phyloP scores from a whole-genome alignment of 1,140 invertebrate species.

The Heliconius hewitsoni region DNA sequence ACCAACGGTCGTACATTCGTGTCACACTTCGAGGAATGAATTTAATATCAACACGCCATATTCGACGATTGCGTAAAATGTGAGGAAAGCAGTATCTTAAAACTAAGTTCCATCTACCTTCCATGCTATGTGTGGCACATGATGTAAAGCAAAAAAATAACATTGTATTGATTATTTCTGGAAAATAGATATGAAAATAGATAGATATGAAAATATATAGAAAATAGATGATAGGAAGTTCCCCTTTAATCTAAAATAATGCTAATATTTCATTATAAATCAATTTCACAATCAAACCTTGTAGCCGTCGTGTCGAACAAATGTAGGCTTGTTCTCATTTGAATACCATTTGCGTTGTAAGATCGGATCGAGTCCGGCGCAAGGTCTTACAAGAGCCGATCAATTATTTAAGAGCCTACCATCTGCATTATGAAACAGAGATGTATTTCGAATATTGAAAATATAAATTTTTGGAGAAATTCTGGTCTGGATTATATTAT shows the following conservation, averaged over 20 bases:
- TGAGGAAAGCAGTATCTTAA: too few relatives aligned
- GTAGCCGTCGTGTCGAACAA: conserved; percentile 39
- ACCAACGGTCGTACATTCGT: too few relatives aligned
- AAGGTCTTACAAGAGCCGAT: conserved; percentile 57
- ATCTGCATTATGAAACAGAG: conserved; percentile 51
- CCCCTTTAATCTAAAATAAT: not conserved
- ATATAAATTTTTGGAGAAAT: not conserved
- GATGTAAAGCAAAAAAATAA: too few relatives aligned
- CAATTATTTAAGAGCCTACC: conserved; percentile 70
- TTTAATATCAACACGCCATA: too few relatives aligned
- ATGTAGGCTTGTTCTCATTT: conserved; percentile 57
- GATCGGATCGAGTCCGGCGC: conserved; percentile 45
- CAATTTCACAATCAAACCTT: conserved; percentile 15
- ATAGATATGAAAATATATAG: too few relatives aligned
- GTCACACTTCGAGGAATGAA: too few relatives aligned
- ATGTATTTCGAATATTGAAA: conserved; percentile 35
- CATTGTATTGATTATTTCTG: too few relatives aligned
- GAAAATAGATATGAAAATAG: too few relatives aligned
- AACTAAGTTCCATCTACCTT: too few relatives aligned
- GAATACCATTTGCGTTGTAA: conserved; percentile 57
- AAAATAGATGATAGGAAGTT: not conserved
- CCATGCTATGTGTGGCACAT: too few relatives aligned
- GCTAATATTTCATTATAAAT: conserved; percentile 5
- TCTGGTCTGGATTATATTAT: not conserved
- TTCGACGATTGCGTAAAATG: too few relatives aligned